Evolutionary conservation across 2,113 vertebrate genomes (phyloP).

Genomic region (Apistogramma diplotaenia): DNA sequence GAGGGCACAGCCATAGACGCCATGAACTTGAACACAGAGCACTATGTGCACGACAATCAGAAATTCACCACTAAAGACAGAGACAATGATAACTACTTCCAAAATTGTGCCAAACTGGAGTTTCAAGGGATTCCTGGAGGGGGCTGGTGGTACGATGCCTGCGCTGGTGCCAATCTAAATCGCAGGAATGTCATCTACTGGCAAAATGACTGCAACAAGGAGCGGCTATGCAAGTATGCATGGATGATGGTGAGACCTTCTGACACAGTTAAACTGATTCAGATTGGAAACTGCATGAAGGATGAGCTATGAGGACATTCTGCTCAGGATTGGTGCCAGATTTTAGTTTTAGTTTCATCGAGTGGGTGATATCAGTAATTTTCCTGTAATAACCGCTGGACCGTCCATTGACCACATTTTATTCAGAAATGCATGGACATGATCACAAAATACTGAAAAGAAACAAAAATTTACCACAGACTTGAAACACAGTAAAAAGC

Average conservation of each 20-base stretch:
- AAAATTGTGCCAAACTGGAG: constrained; percentile 83
- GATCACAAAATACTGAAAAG: constrained; percentile 57
- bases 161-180: constrained; percentile 84
- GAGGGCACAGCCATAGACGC: constrained; percentile 82
- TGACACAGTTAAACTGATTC: constrained; percentile 54
- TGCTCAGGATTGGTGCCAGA: neutral
- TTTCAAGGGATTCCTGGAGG: constrained; percentile 79
- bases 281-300: constrained; percentile 66
- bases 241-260: constrained; percentile 85
- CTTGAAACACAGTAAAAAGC: constrained; percentile 42
- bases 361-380: neutral
- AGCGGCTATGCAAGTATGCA: constrained; percentile 80
- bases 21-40: constrained; percentile 83
- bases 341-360: neutral
- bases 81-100: constrained; percentile 86
- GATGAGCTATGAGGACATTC: constrained; percentile 77
- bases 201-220: constrained; percentile 85
- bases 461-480: constrained; percentile 25
- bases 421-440: constrained; percentile 59
- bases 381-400: neutral
- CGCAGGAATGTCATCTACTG: constrained; percentile 84
- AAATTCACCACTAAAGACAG: constrained; percentile 85
- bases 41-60: constrained; percentile 89
- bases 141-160: constrained; percentile 86
- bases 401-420: constrained; percentile 54